Percentiles rank a stretch among this genome's conserved stretches.
Evolutionary conservation across 2,888 invertebrate genomes (phyloP).

Genomic region (Drosophila borborema): DNA sequence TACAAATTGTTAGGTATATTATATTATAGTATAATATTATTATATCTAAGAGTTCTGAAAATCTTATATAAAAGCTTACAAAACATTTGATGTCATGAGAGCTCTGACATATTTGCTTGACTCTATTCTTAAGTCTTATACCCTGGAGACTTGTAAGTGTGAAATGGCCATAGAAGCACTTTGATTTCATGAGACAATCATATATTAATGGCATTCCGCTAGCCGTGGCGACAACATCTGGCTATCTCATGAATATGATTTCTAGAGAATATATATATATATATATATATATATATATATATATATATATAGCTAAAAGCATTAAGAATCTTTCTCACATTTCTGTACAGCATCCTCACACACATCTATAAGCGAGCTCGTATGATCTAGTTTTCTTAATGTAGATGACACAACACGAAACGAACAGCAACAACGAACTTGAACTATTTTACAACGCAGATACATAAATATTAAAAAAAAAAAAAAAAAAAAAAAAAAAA

Average conservation of each 20-base stretch:
- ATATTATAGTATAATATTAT: background rate
- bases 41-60: background rate
- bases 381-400: slow-evolving; percentile 52
- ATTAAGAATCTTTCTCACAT: slow-evolving; percentile 19
- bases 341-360: slow-evolving; percentile 25
- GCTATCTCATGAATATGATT: slow-evolving; percentile 9
- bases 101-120: no score
- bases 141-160: background rate
- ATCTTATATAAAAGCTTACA: no score
- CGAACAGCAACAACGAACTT: slow-evolving; percentile 63
- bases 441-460: slow-evolving; percentile 64
- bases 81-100: no score
- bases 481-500: slow-evolving; percentile 17
- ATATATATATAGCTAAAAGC: background rate
- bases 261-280: slow-evolving; percentile 5
- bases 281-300: background rate
- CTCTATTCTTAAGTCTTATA: background rate
- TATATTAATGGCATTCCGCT: slow-evolving; percentile 9
- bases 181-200: slow-evolving; percentile 6
- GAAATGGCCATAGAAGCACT: slow-evolving; percentile 1
- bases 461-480: slow-evolving; percentile 45
- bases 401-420: slow-evolving; percentile 42
- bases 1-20: background rate
- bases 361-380: background rate
- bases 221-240: slow-evolving; percentile 22